Conservation (phyloP, 2,888 invertebrate species). For the Nudaria mundana region DNA sequence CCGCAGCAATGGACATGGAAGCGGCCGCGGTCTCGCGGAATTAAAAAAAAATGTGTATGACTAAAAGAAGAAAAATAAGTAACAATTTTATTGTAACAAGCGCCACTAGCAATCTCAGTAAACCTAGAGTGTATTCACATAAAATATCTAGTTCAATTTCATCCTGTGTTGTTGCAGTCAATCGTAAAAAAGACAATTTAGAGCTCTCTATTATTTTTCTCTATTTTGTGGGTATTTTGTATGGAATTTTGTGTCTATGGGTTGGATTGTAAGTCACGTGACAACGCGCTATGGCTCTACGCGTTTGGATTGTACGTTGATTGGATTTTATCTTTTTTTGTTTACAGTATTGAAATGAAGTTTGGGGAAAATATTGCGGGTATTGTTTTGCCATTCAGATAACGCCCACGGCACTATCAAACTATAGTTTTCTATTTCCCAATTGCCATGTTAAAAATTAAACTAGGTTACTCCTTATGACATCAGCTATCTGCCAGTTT, state of each 20-base stretch:
- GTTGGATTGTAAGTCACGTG: neutral
- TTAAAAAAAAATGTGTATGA: too few species aligned
- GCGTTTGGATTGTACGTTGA: neutral
- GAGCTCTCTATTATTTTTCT: slow-evolving; percentile 4
- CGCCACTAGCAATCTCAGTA: slow-evolving; percentile 10
- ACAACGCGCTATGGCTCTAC: neutral
- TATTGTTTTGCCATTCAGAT: too few species aligned
- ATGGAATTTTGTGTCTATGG: neutral
- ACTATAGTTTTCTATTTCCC: neutral
- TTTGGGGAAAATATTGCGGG: too few species aligned
- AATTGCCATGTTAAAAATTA: too few species aligned
- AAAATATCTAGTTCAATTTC: slow-evolving; percentile 7
- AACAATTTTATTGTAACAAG: slow-evolving; percentile 13
- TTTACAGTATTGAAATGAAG: too few species aligned
- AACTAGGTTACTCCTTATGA: too few species aligned
- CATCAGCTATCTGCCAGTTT: too few species aligned
- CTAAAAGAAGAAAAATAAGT: slow-evolving; percentile 21
- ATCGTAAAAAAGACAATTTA: slow-evolving; percentile 6
- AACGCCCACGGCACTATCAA: neutral
- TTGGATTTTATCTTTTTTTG: slow-evolving; percentile 3
- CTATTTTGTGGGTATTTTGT: slow-evolving; percentile 9
- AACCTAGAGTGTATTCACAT: slow-evolving; percentile 10
- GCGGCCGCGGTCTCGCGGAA: too few species aligned
- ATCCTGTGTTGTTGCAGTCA: slow-evolving; percentile 2
- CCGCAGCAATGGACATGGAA: too few species aligned